A percentile compares a stretch with the other conserved stretches of the same genome.
These are phyloP conservation scores for Phylloscopus whistleri DNA, from an alignment of 2,113 vertebrate species.

Conservation along the genomic window DNA sequence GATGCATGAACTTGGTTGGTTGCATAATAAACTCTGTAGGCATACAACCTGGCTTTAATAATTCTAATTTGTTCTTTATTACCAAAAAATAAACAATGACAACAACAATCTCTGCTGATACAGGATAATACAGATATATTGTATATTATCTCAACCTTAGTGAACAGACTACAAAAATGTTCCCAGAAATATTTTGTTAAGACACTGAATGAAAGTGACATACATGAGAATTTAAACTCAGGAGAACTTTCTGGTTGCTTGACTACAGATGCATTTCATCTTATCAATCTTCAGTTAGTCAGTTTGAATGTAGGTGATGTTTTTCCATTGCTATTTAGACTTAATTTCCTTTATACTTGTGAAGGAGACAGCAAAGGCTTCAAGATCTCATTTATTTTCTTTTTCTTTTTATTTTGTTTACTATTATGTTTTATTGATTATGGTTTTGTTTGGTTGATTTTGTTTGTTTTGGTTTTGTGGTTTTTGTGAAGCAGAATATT, in stretches of 20 bases:
- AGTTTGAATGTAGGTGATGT: background rate
- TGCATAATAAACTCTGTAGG: background rate
- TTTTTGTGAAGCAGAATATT: background rate
- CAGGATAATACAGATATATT: background rate
- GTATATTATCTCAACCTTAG: background rate
- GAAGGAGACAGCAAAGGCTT: background rate
- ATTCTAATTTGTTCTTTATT: background rate
- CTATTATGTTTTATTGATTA: background rate
- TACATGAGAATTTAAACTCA: background rate
- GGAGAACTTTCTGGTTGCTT: background rate
- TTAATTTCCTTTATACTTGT: background rate
- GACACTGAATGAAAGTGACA: background rate
- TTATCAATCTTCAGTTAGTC: background rate
- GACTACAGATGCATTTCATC: background rate
- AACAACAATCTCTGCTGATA: background rate
- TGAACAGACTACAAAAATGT: background rate
- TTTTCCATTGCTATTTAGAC: background rate
- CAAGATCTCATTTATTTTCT: background rate
- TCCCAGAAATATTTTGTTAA: background rate
- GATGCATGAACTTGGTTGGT: background rate
- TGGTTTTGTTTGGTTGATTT: background rate
- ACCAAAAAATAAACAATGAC: too few relatives aligned
- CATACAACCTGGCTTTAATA: background rate
- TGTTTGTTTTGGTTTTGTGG: background rate
- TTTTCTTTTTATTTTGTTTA: background rate